Percentiles rank a stretch among this genome's conserved stretches.
phyloP scores from a whole-genome alignment of 1,140 invertebrate species.

The Planococcus citri region DNA sequence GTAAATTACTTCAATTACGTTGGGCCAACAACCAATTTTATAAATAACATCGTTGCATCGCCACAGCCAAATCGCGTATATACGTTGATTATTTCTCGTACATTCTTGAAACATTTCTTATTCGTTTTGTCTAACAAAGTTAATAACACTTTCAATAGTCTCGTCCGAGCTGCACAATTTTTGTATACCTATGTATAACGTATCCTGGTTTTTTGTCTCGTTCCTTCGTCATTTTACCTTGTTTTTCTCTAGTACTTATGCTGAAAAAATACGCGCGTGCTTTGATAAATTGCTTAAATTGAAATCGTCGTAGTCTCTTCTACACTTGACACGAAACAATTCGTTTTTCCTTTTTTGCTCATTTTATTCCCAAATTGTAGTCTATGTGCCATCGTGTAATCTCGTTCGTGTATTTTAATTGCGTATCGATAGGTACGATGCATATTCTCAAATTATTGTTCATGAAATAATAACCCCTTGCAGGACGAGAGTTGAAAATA shows the following conservation, averaged over 20 bases:
- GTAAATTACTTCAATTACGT: background rate
- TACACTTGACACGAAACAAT: too few relatives aligned
- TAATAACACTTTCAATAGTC: background rate
- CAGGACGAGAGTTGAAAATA: too few relatives aligned
- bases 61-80: background rate
- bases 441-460: too few relatives aligned
- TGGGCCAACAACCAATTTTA: background rate
- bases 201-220: too few relatives aligned
- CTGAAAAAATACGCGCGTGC: background rate
- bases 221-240: too few relatives aligned
- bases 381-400: too few relatives aligned
- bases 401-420: too few relatives aligned
- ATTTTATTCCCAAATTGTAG: too few relatives aligned
- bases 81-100: slow-evolving; percentile 2
- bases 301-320: background rate
- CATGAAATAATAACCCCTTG: too few relatives aligned
- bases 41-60: background rate
- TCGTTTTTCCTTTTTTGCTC: too few relatives aligned
- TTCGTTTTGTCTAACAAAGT: slow-evolving; percentile 4
- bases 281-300: background rate
- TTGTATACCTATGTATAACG: background rate
- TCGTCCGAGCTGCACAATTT: background rate
- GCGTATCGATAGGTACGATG: too few relatives aligned
- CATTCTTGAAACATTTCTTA: background rate
- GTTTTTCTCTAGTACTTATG: too few relatives aligned